Base-by-base conservation (phyloP, 2,113 vertebrate genomes). In the Oncorhynchus kisutch region DNA sequence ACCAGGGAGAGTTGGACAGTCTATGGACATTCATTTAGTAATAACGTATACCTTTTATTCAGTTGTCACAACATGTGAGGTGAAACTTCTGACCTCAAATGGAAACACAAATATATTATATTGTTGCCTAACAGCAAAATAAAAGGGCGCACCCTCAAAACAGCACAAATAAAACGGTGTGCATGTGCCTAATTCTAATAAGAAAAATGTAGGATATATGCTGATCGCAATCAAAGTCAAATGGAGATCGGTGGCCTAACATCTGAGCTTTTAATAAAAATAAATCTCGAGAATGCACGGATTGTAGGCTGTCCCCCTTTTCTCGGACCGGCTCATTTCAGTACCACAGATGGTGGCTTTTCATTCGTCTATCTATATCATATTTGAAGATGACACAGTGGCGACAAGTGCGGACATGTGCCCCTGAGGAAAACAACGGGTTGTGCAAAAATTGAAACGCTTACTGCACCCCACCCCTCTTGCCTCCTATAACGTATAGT, bases 401-500 rank as follows among this genome's bases (percentile, higher is more conserved):
- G 3, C 13, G 65, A 67, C 65, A 67, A 66, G 65, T 67, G 67
- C 18, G n/a, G 7, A 31, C 27, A 4, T 68, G 29, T 39, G 4
- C 51, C 76, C 82, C 85, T 80, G 80, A 84, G 77, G 62, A 79
- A 84, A 75, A 45, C 39, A 45, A 68, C 48, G 75, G 83, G 78
- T 88, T 84, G 84, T 82, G 75, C 73, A 73, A 68, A 73, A 82
- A 87, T 87, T 90, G 90, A 59, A 49, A 65, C 27, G 29, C 89
- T 86, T 87, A 77, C 76, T 84, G 87, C 85, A 85, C 85, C 90
- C 88, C 84, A 74, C 89, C 83, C 74, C 83, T 76, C 86, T 79
- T 74, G 72, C 85, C 85, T 86, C 70, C 86, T 72, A 83, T 84
- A 81, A 83, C 87, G 90, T 88, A 91, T 90, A 91, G 91, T 45